phyloP scores from a whole-genome alignment of 2,797 vertebrate genomes.

The Tadarida brasiliensis region DNA sequence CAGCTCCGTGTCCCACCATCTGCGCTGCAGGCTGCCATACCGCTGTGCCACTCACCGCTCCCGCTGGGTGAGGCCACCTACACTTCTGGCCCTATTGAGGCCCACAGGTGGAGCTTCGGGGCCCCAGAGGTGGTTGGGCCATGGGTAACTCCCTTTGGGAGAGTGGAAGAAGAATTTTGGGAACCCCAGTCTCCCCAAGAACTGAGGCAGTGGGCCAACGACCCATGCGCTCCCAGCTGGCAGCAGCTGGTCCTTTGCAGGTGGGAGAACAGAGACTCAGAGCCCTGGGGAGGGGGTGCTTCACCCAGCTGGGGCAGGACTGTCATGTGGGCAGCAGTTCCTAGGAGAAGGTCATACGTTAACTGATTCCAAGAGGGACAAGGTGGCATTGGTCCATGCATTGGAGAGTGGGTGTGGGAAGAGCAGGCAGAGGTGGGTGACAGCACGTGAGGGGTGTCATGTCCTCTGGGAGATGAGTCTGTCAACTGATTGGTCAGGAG shows the following conservation, averaged over 20 bases:
- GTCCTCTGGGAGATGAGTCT: background rate
- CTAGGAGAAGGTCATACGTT: background rate
- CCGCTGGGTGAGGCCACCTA: constrained; percentile 89
- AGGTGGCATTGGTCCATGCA: background rate
- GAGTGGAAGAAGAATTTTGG: background rate
- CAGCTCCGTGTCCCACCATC: constrained; percentile 94
- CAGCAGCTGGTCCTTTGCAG: background rate
- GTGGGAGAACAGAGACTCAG: background rate
- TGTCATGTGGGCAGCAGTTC: background rate
- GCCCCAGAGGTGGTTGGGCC: background rate
- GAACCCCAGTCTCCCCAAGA: too few species aligned
- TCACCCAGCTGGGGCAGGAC: background rate
- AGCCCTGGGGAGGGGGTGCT: background rate
- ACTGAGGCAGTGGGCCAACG: background rate
- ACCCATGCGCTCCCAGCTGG: background rate
- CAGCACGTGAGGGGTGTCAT: too few species aligned
- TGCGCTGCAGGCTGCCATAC: constrained; percentile 92
- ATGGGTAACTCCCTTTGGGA: too few species aligned
- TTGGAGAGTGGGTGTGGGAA: background rate
- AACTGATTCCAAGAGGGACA: background rate
- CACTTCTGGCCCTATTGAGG: background rate
- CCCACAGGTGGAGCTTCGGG: background rate
- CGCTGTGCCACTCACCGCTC: constrained; percentile 92
- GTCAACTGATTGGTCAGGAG: background rate
- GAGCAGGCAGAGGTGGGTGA: background rate